Conservation (phyloP, 2,797 vertebrate species). For the Pseudochaenichthys georgianus region DNA sequence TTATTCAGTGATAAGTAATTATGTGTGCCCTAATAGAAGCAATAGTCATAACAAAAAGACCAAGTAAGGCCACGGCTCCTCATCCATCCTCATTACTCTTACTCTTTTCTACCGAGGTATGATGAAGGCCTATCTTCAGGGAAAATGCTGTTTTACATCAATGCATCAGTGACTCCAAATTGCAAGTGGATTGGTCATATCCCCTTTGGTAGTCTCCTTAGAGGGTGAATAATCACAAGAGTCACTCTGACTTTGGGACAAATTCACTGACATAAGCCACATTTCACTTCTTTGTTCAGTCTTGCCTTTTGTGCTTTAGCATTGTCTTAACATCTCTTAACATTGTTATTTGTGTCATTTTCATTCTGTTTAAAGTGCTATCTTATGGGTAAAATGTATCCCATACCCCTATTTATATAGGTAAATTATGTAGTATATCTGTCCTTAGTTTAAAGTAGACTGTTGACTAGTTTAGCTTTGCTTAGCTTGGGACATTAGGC, state of each 20-base stretch:
- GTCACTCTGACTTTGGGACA: slow-evolving; percentile 58
- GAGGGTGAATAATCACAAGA: slow-evolving; percentile 69
- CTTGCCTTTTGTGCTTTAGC: slow-evolving; percentile 29
- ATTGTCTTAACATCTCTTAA: slow-evolving; percentile 15
- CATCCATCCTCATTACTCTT: slow-evolving; percentile 73
- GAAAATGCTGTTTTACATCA: slow-evolving; percentile 79
- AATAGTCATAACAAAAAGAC: slow-evolving; percentile 42
- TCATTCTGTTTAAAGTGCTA: not conserved
- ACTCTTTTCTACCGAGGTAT: slow-evolving; percentile 56
- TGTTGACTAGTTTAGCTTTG: not conserved
- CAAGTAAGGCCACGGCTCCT: slow-evolving; percentile 48
- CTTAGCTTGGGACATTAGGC: not conserved
- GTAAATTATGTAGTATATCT: too few species aligned
- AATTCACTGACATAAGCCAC: slow-evolving; percentile 49
- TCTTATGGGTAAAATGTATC: not conserved
- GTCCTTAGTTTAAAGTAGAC: not conserved
- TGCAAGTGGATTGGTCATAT: slow-evolving; percentile 78
- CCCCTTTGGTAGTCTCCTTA: slow-evolving; percentile 63
- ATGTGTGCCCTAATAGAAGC: slow-evolving; percentile 6
- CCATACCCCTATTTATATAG: too few species aligned
- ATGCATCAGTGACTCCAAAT: slow-evolving; percentile 81
- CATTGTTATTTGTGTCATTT: not conserved
- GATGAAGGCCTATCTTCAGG: slow-evolving; percentile 72
- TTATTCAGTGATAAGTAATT: slow-evolving; percentile 16
- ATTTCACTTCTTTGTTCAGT: slow-evolving; percentile 41